Evolutionary conservation across 2,797 vertebrate species (phyloP).

Genomic region (Aerospiza tachiro): DNA sequence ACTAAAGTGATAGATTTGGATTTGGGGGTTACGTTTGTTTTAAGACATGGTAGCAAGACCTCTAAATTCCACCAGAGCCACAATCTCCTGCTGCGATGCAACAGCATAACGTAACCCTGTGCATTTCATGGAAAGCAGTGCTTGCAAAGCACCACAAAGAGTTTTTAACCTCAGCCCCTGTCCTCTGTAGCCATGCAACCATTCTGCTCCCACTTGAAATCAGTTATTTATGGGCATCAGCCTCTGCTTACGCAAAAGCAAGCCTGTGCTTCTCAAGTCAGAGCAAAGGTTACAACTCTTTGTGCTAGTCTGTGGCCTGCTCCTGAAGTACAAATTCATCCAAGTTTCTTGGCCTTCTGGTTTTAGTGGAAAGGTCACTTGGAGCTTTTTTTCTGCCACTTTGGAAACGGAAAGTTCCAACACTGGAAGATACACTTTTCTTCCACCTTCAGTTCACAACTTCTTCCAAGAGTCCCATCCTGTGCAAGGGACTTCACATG

Average conservation of each 20-base stretch:
- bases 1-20: neutral
- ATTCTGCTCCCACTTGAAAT: neutral
- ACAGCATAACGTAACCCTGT: accelerated
- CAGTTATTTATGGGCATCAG: neutral
- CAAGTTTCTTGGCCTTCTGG: neutral
- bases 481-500: neutral
- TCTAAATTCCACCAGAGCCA: neutral
- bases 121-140: neutral
- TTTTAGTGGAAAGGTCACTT: neutral
- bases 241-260: neutral
- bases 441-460: neutral
- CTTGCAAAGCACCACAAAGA: neutral
- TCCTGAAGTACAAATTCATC: neutral
- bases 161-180: neutral
- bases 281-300: neutral
- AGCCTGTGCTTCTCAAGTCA: neutral
- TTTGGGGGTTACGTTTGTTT: neutral
- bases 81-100: neutral
- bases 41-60: neutral
- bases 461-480: neutral
- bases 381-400: neutral
- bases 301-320: neutral
- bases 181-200: neutral
- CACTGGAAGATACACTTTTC: neutral
- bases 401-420: neutral